Evolutionary conservation across 2,797 vertebrate genomes (phyloP), one percentile per base, ranked within the genome.

Genomic region (Xenentodon cancila): DNA sequence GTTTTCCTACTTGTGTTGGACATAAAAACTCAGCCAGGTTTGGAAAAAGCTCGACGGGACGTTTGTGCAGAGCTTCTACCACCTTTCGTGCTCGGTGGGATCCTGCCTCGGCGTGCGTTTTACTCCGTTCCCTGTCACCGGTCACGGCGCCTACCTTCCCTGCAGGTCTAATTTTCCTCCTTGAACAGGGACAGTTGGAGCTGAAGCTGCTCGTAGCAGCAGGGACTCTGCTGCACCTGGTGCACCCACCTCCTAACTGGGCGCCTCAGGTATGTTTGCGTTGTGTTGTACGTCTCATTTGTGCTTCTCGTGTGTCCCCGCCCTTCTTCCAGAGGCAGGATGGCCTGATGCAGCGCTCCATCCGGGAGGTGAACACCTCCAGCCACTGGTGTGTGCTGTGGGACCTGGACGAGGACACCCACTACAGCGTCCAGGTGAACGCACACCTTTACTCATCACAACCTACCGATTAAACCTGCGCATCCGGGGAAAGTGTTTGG

Each of bases 321-420:
- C 27, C 13, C 30, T 1, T 7, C 59, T 48, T 66, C 13, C 91
- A 99, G 97, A 93, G 97, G 68, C 97, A 97, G 75, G 97, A 98
- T 0, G 96, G 97, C 17, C 94, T 97, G 53, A 96, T 97, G 93
- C 96, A 98, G 86, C 94, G 96, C 68, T 97, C 96, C 82, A 99
- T 99, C 88, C 91, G 97, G 3, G 97, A 99, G 91, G 97, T 98
- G 81, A 99, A 99, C 90, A 98, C 97, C 7, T 97, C 96, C 54
- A 99, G 96, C 61, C 93, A 91, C 19, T 95, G 96, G 86, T 98
- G 97, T 34, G 95, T 97, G 69, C 93, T 99, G 44, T 99, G 97
- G 97, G 96, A 98, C 81, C 87, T 98, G 89, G 96, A 96, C 0
- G 97, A 99, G 85, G 95, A 98, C 77, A 97, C 95, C 0, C 96